phyloP scores from a whole-genome alignment of 2,113 vertebrate species.

The Oostethus manadensis region DNA sequence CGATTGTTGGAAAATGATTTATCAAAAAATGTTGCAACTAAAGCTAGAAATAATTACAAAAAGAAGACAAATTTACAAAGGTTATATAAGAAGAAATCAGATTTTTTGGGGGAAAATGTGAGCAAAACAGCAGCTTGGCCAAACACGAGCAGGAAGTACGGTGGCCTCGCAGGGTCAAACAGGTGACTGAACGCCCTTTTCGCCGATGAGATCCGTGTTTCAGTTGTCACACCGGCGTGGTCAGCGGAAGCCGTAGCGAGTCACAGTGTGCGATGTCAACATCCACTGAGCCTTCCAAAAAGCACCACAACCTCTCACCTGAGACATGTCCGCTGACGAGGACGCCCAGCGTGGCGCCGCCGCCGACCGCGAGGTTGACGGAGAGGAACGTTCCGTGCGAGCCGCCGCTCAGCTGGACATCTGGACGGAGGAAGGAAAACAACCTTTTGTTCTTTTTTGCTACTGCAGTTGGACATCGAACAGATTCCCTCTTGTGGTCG shows the following conservation, averaged over 20 bases:
- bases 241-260: not conserved
- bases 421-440: no score
- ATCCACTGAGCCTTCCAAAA: not conserved
- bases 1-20: no score
- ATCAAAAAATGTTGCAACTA: no score
- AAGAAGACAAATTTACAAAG: not conserved
- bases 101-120: not conserved
- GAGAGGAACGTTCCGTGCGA: slow-evolving; percentile 78
- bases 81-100: not conserved
- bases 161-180: not conserved
- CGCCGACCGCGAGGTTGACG: slow-evolving; percentile 83
- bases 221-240: no score
- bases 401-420: slow-evolving; percentile 69
- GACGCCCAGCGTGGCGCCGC: slow-evolving; percentile 77
- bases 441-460: no score
- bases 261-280: not conserved
- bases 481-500: not conserved
- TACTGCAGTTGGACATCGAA: no score
- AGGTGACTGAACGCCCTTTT: not conserved
- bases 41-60: not conserved
- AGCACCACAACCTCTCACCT: slow-evolving; percentile 7
- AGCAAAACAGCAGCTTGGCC: no score
- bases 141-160: not conserved
- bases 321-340: slow-evolving; percentile 70
- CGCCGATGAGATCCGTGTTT: not conserved